A percentile compares a stretch with the other conserved stretches of the same genome.
Evolutionary conservation across 1,140 invertebrate species (phyloP).

Genomic region (Brachionus koreanus): DNA sequence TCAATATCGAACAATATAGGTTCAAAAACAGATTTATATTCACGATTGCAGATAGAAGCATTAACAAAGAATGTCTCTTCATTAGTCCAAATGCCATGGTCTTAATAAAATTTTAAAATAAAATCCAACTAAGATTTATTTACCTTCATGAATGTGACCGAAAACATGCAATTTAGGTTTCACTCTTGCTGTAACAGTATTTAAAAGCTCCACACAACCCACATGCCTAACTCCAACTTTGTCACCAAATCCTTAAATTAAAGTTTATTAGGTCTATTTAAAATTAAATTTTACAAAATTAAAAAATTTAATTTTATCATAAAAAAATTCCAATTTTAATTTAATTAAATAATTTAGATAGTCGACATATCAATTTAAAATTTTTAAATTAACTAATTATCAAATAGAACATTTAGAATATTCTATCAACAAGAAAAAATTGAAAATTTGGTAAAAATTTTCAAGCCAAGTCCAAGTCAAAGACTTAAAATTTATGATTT

Average conservation of each 20-base stretch:
- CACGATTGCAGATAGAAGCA: conserved; percentile 68
- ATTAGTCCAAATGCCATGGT: conserved; percentile 65
- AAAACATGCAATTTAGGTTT: conserved; percentile 80
- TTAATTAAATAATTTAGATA: too few relatives aligned
- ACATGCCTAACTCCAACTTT: conserved; percentile 70
- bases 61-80: conserved; percentile 77
- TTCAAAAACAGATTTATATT: background rate
- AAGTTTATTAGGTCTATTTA: too few relatives aligned
- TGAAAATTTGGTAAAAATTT: too few relatives aligned
- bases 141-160: conserved; percentile 76
- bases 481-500: too few relatives aligned
- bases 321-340: too few relatives aligned
- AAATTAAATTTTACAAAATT: background rate
- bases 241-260: conserved; percentile 63
- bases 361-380: too few relatives aligned
- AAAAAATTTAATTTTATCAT: too few relatives aligned
- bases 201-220: conserved; percentile 75
- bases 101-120: conserved; percentile 47
- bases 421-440: too few relatives aligned
- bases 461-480: too few relatives aligned
- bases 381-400: too few relatives aligned
- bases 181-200: conserved; percentile 61
- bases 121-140: background rate
- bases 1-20: conserved; percentile 31
- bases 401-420: too few relatives aligned